These are phyloP conservation scores for Ectemnius lituratus DNA, from an alignment of 2,888 invertebrate genomes.

Conservation along the genomic window DNA sequence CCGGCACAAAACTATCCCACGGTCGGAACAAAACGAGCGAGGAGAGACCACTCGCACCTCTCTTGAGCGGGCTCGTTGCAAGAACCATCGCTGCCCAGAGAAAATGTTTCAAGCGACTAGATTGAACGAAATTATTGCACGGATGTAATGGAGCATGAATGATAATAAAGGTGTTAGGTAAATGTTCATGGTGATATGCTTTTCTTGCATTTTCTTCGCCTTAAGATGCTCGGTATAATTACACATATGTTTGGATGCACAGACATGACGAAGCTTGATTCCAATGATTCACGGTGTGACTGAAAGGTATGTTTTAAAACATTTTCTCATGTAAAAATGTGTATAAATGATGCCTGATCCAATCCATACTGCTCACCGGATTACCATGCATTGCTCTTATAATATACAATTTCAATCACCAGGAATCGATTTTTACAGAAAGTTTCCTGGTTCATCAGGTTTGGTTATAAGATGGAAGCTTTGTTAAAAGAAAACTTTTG, in stretches of 20 bases:
- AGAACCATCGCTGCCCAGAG: conserved; percentile 37
- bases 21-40: conserved; percentile 42
- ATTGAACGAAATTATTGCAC: conserved; percentile 14
- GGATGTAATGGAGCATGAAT: conserved; percentile 28
- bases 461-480: too few relatives aligned
- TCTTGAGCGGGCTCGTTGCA: conserved; percentile 33
- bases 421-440: too few relatives aligned
- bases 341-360: conserved; percentile 3
- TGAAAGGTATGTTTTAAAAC: conserved; percentile 39
- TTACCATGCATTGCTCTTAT: conserved; percentile 53
- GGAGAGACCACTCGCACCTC: conserved; percentile 42
- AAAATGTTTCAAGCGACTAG: conserved; percentile 52
- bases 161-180: conserved; percentile 29
- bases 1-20: conserved; percentile 40
- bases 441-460: too few relatives aligned
- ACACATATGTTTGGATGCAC: too few relatives aligned
- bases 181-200: conserved; percentile 2
- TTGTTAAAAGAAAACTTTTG: too few relatives aligned
- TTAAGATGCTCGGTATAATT: too few relatives aligned
- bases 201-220: not conserved
- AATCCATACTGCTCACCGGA: conserved; percentile 46
- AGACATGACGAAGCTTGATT: too few relatives aligned
- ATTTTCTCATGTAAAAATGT: conserved; percentile 47
- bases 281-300: not conserved
- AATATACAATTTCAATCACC: not conserved